Evolutionary conservation across 2,888 invertebrate genomes (phyloP), one percentile per base, ranked within the genome.

Genomic region (Chrysodeixis includens): DNA sequence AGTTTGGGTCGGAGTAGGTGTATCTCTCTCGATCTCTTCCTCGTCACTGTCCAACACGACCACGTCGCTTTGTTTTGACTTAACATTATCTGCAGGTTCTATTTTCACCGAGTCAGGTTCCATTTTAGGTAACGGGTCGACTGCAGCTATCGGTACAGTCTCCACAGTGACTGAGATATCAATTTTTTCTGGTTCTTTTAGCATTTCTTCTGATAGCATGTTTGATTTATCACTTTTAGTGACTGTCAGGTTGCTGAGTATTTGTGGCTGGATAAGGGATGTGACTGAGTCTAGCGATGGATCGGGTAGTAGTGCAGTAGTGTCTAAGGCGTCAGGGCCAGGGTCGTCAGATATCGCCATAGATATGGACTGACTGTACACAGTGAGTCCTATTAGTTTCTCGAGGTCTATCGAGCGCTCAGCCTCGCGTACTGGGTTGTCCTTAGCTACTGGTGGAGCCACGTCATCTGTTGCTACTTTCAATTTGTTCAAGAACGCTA

Each of bases 41-140:
- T 94, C 95, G 30, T 95, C 95, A 61, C 94, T 94, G 58, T 95
- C 94, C 40, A 94, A 74, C 53, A 90, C 91, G 30, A 92, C 85
- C 0, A 90, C 74, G 0, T 84, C 78, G 5, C 46, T 16, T 0
- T 59, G 18, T 2, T 10, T 10, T 3, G 52, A 53, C 14, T 67
- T 77, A 0, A 70, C 67, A 10, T 76, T 69, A 14, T 70, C 71
- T 5, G 8, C 3, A 0, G 82, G 77, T 72, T 90, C 90, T 1
- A 62, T 40, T 81, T 92, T 92, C 1, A 83, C 72, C 5, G n/a
- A 40, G 1, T 83, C 79, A 9, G 81, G n/a, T 30, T 0, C 26
- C 10, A 54, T 35, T 54, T 30, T 62, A 20, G 51, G 14, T 1
- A 44, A 18, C 0, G 54, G 12, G n/a, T 56, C 44, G 12, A 54